Conservation (phyloP, 1,140 invertebrate species). For the Drosophila nikananu region DNA sequence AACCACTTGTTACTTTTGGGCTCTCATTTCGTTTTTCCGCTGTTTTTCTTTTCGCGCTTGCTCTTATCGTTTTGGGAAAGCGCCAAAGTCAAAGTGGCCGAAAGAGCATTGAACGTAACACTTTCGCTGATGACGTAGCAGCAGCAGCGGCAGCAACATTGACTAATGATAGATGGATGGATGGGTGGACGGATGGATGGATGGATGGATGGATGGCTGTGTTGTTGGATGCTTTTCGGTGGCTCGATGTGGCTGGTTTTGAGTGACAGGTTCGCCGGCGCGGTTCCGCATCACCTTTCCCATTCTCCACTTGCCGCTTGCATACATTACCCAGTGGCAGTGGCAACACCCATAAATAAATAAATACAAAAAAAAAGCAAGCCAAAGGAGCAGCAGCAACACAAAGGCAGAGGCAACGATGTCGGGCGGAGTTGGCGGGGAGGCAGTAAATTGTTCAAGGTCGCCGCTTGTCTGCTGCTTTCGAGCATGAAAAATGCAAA, state of each 20-base stretch:
- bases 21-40: conserved; percentile 27
- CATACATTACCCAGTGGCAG: conserved; percentile 67
- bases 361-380: conserved; percentile 61
- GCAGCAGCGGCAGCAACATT: conserved; percentile 49
- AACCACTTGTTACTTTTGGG: conserved; percentile 74
- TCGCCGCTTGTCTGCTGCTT: conserved; percentile 82
- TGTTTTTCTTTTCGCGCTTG: conserved; percentile 26
- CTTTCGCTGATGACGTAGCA: conserved; percentile 68
- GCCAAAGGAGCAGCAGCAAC: conserved; percentile 44
- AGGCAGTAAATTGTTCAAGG: conserved; percentile 80
- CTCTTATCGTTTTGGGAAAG: conserved; percentile 68
- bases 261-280: conserved; percentile 75
- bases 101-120: conserved; percentile 81
- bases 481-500: conserved; percentile 82
- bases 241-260: conserved; percentile 70
- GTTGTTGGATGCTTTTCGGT: conserved; percentile 51
- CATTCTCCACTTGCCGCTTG: conserved; percentile 30
- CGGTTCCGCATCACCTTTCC: conserved; percentile 31
- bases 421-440: not conserved
- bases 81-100: conserved; percentile 64
- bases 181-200: conserved; percentile 35
- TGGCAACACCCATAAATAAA: conserved; percentile 73
- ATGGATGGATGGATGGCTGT: conserved; percentile 27
- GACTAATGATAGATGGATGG: conserved; percentile 73
- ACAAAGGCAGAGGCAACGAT: conserved; percentile 20